A percentile compares a stretch with the other conserved stretches of the same genome.
phyloP scores from a whole-genome alignment of 1,140 invertebrate genomes.

The Sminthurinus signatus region DNA sequence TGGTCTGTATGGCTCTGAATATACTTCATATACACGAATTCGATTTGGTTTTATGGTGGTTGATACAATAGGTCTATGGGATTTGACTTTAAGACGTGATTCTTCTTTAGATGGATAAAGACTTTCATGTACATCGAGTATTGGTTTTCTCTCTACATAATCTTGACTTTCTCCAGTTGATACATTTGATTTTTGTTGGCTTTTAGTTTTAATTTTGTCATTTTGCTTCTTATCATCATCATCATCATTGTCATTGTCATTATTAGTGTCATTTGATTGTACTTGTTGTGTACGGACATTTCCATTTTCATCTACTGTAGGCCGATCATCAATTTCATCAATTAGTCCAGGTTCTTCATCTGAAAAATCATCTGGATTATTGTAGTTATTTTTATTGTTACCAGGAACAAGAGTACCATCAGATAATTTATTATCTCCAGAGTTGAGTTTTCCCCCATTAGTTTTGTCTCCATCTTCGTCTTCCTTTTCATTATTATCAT shows the following conservation, averaged over 20 bases:
- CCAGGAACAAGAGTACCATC: too few species aligned
- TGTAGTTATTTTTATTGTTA: too few species aligned
- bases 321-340: too few species aligned
- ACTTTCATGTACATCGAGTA: neutral
- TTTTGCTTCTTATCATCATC: neutral
- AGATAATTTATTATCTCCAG: too few species aligned
- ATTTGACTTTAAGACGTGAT: neutral
- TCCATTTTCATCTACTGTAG: too few species aligned
- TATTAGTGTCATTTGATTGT: too few species aligned
- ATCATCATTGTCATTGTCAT: conserved; percentile 8
- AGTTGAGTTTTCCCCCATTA: too few species aligned
- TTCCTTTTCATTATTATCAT: neutral
- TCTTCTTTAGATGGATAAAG: neutral
- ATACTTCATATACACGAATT: conserved; percentile 19
- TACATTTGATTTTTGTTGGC: too few species aligned
- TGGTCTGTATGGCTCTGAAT: conserved; percentile 9
- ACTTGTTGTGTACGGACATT: too few species aligned
- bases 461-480: neutral
- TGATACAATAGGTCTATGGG: neutral
- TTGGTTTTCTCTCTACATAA: conserved; percentile 16
- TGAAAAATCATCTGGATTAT: too few species aligned
- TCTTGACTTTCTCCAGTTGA: neutral
- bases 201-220: neutral
- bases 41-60: neutral
- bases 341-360: too few species aligned